phyloP scores from a whole-genome alignment of 2,113 vertebrate species.

The Eulemur rufifrons region DNA sequence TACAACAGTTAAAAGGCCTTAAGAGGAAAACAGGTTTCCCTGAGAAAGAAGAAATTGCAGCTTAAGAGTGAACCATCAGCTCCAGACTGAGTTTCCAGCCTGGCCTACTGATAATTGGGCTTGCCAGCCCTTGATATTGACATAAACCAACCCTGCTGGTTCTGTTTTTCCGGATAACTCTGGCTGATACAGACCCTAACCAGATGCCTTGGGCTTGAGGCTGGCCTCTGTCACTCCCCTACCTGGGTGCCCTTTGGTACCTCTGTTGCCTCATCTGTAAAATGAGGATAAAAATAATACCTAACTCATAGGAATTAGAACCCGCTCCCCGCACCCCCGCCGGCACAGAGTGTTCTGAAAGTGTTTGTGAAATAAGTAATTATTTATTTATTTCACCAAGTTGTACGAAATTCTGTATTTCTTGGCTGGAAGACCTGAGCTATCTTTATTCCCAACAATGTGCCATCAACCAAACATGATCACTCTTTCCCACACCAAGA shows the following conservation, averaged over 20 bases:
- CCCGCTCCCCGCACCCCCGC: too few species aligned
- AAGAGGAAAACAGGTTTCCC: not conserved
- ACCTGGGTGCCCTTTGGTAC: not conserved
- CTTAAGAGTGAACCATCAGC: not conserved
- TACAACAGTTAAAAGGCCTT: not conserved
- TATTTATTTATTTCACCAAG: not conserved
- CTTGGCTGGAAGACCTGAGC: conserved; percentile 26
- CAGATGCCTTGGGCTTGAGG: not conserved
- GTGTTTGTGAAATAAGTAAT: not conserved
- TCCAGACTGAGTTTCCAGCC: not conserved
- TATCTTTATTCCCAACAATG: not conserved
- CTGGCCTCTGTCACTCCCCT: not conserved
- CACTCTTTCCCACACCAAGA: not conserved
- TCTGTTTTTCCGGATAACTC: not conserved
- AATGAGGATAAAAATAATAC: not conserved
- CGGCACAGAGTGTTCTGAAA: not conserved
- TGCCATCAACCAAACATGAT: not conserved
- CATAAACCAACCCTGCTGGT: not conserved
- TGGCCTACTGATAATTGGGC: not conserved
- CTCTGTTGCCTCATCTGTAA: not conserved
- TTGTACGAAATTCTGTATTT: not conserved
- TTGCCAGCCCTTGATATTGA: not conserved
- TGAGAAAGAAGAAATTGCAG: conserved; percentile 1
- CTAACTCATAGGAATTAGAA: not conserved
- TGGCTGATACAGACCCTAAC: not conserved